Conservation (phyloP, 2,113 vertebrate genomes). For the Typhlomys cinereus region DNA sequence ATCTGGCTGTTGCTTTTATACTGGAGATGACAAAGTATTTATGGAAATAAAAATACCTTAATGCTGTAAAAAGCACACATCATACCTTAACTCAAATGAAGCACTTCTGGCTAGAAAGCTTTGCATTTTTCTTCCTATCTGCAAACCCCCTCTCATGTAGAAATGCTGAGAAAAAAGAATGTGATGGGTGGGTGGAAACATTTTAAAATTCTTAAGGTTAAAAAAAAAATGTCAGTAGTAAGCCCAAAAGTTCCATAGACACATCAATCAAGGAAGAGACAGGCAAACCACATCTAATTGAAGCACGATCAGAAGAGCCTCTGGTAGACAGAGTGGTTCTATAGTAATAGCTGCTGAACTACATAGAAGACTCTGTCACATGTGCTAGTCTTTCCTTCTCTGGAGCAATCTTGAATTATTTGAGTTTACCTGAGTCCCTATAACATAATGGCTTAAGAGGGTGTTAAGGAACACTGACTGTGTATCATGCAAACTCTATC, state of each 20-base stretch:
- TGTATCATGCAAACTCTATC: neutral
- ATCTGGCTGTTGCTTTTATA: neutral
- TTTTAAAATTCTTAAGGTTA: constrained; percentile 8
- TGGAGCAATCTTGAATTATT: neutral
- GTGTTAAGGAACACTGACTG: neutral
- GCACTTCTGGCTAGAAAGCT: neutral
- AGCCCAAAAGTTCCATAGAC: neutral
- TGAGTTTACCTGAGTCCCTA: neutral
- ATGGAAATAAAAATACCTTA: neutral
- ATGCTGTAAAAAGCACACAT: neutral
- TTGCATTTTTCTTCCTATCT: neutral
- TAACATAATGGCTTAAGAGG: neutral
- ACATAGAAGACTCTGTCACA: neutral
- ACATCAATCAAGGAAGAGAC: neutral
- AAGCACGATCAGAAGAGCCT: neutral
- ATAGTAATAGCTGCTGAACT: neutral
- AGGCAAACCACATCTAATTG: neutral
- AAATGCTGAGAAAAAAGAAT: neutral
- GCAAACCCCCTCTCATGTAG: neutral
- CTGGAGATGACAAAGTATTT: neutral
- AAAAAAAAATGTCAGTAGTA: neutral
- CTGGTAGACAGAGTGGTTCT: neutral
- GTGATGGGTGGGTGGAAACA: neutral
- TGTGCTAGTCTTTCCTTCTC: neutral
- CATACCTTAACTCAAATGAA: neutral